Evolutionary conservation across 2,113 vertebrate genomes (phyloP).

Genomic region (Butorides virescens): DNA sequence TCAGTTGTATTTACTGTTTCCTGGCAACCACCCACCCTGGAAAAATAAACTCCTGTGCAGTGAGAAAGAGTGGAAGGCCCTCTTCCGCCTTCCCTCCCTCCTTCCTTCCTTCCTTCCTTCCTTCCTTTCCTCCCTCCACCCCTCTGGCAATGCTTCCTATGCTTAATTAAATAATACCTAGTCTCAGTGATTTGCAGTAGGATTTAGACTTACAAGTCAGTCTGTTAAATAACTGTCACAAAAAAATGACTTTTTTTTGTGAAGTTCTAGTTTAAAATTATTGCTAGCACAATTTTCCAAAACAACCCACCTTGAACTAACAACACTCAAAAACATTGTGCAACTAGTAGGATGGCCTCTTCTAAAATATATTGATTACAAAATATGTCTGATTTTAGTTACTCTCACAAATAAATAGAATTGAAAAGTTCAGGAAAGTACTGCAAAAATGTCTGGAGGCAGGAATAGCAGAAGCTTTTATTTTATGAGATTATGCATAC

Average conservation of each 20-base stretch:
- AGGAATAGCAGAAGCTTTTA: background rate
- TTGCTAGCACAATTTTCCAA: background rate
- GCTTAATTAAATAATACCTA: background rate
- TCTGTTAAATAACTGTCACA: background rate
- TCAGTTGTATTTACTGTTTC: slow-evolving; percentile 8
- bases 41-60: background rate
- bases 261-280: background rate
- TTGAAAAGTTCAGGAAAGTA: background rate
- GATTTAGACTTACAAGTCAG: background rate
- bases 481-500: background rate
- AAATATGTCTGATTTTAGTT: background rate
- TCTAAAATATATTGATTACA: background rate
- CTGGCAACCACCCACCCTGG: slow-evolving; percentile 19
- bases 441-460: background rate
- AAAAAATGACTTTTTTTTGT: background rate
- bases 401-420: background rate
- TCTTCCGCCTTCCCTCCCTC: background rate
- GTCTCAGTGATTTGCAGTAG: background rate
- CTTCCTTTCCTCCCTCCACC: background rate
- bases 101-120: background rate
- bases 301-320: background rate
- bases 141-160: background rate
- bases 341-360: background rate
- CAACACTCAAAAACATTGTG: background rate
- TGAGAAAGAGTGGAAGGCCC: background rate